Evolutionary conservation across 2,113 vertebrate genomes (phyloP), one percentile per base, ranked within the genome.

Genomic region (Lethenteron camtschaticum): DNA sequence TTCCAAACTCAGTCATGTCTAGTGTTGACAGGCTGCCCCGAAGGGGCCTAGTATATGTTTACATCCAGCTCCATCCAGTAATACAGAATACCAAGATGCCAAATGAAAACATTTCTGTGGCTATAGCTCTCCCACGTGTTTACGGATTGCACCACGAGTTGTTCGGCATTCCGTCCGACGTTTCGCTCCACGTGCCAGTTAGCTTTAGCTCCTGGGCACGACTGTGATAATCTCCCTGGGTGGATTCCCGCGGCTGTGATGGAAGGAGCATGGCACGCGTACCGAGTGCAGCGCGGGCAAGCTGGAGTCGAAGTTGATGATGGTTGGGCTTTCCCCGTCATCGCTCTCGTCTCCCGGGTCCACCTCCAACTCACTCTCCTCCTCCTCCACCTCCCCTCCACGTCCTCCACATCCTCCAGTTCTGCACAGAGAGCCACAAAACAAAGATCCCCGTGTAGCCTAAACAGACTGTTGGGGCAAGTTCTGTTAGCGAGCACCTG

Each of bases 261-360:
- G 69, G 3, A 58, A 57, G 58, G 12, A 55, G 9, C 11, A n/a
- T n/a, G 8, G 56, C 59, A 58, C 58, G 82, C 87, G 73, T 80
- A 99, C 94, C 74, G 85, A 69, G 12, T 99, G 94, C 58, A 92
- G 90, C 0, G 94, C 96, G 58, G 94, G 94, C 71, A 99, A 82
- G 73, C 90, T 99, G 63, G 87, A 86, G 77, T 99, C 92, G 81
- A 96, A 99, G 71, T 88, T 96, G 73, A 97, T 96, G 74, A 82
- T 74, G 58, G 77, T 87, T 68, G 87, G 86, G 70, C 90, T 92
- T 73, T 84, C 85, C 70, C 82, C 75, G 8, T 85, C 85, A 76
- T 83, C 86, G n/a, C 10, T 85, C 71, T 77, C 79, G 8, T 95
- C 90, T 63, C 84, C 81, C 73, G 94, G 88, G 76, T 95, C 89